A percentile compares a stretch with the other conserved stretches of the same genome.
These are phyloP conservation scores for Rana temporaria DNA, from an alignment of 2,113 vertebrate genomes.

Conservation along the genomic window DNA sequence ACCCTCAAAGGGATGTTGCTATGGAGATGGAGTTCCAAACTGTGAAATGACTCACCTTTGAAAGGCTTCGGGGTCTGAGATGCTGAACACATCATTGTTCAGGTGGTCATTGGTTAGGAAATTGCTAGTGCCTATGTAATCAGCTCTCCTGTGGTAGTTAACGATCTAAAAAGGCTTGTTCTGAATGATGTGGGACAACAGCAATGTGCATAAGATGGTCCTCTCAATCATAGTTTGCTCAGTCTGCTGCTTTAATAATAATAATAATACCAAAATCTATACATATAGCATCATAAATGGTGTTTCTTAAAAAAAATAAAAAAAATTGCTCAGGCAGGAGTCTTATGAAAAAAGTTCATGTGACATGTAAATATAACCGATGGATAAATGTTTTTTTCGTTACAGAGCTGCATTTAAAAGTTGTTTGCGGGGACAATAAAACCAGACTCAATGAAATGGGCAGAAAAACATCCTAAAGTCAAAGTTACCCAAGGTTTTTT, in stretches of 20 bases:
- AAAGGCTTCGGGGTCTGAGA: constrained; percentile 98
- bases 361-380: constrained; percentile 10
- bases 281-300: neutral
- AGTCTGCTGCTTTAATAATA: constrained; percentile 75
- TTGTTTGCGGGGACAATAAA: neutral
- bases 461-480: neutral
- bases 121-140: constrained; percentile 99
- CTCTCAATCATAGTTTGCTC: constrained; percentile 88
- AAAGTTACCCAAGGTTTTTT: neutral
- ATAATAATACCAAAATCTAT: constrained; percentile 53
- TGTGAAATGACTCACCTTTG: constrained; percentile 99
- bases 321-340: constrained; percentile 8
- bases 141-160: constrained; percentile 98
- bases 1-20: constrained; percentile 99
- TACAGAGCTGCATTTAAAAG: neutral
- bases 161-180: constrained; percentile 99
- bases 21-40: constrained; percentile 99
- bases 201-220: constrained; percentile 89
- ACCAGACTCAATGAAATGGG: neutral
- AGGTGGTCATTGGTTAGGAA: constrained; percentile 99
- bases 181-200: constrained; percentile 99
- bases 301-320: neutral
- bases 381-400: constrained; percentile 3
- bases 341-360: constrained; percentile 6
- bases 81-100: constrained; percentile 99